These are phyloP conservation scores for Scomberomorus guttatus DNA, from an alignment of 2,797 vertebrate species.

Conservation along the genomic window DNA sequence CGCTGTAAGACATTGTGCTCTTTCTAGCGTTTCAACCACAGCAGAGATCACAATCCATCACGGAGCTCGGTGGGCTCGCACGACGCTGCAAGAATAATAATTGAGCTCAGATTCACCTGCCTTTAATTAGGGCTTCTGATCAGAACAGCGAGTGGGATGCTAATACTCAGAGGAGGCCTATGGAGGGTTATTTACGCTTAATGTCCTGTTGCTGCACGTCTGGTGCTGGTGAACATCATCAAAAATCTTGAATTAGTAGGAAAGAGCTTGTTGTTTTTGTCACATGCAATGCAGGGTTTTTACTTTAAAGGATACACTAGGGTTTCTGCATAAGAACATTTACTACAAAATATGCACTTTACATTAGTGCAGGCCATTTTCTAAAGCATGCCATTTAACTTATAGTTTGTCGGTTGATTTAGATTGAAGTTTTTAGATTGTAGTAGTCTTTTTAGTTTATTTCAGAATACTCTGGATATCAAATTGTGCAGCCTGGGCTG, in stretches of 20 bases:
- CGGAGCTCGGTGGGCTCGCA: slow-evolving; percentile 65
- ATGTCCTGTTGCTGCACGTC: slow-evolving; percentile 56
- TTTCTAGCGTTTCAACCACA: slow-evolving; percentile 81
- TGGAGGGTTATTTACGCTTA: slow-evolving; percentile 68
- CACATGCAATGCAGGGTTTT: background rate
- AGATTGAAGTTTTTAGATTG: too few relatives aligned
- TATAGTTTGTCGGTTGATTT: background rate
- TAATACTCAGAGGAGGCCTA: slow-evolving; percentile 60
- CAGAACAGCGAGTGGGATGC: slow-evolving; percentile 72
- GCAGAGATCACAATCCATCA: slow-evolving; percentile 87
- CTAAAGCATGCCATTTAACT: background rate
- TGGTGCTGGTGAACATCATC: slow-evolving; percentile 31
- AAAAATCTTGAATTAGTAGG: slow-evolving; percentile 26
- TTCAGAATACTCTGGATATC: too few relatives aligned
- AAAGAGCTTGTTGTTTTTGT: slow-evolving; percentile 9
- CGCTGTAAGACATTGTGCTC: slow-evolving; percentile 84
- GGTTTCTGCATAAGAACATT: background rate
- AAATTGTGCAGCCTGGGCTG: too few relatives aligned
- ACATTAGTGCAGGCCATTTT: background rate
- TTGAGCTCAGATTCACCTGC: slow-evolving; percentile 84
- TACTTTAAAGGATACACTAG: background rate
- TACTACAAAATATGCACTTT: background rate
- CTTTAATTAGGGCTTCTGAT: slow-evolving; percentile 85
- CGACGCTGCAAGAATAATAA: slow-evolving; percentile 85
- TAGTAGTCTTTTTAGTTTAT: too few relatives aligned